These are phyloP conservation scores for Stegodyphus dumicola DNA, from an alignment of 1,140 invertebrate species.

Conservation along the genomic window DNA sequence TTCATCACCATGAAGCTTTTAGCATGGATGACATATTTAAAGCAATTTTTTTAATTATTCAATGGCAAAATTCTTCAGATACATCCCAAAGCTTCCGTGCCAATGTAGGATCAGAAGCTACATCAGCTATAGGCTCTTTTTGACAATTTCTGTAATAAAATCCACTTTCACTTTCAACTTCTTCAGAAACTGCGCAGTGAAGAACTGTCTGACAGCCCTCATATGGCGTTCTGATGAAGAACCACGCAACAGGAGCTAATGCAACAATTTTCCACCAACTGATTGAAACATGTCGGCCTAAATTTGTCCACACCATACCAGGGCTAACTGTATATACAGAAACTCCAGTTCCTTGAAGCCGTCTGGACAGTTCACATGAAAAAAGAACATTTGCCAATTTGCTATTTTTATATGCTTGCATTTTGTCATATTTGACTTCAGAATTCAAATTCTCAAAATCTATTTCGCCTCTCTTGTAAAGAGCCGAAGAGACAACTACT, in stretches of 20 bases:
- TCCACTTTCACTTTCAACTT: conserved; percentile 75
- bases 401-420: conserved; percentile 81
- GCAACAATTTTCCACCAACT: conserved; percentile 36
- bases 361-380: conserved; percentile 81
- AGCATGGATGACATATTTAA: no score
- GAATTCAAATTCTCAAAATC: conserved; percentile 76
- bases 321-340: conserved; percentile 84
- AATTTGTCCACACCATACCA: conserved; percentile 61
- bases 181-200: conserved; percentile 78
- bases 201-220: conserved; percentile 82
- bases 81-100: conserved; percentile 66
- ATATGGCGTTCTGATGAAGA: conserved; percentile 59
- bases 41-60: not conserved
- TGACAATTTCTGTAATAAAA: conserved; percentile 80
- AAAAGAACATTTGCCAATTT: conserved; percentile 92
- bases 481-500: conserved; percentile 68
- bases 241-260: conserved; percentile 43
- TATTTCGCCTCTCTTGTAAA: conserved; percentile 75
- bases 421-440: conserved; percentile 29
- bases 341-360: conserved; percentile 77
- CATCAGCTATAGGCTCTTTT: conserved; percentile 73
- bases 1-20: no score
- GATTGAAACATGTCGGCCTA: conserved; percentile 57
- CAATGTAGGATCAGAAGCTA: conserved; percentile 68
- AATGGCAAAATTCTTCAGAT: conserved; percentile 34